Evolutionary conservation across 2,888 invertebrate genomes (phyloP).

Genomic region (Gibbula magus): DNA sequence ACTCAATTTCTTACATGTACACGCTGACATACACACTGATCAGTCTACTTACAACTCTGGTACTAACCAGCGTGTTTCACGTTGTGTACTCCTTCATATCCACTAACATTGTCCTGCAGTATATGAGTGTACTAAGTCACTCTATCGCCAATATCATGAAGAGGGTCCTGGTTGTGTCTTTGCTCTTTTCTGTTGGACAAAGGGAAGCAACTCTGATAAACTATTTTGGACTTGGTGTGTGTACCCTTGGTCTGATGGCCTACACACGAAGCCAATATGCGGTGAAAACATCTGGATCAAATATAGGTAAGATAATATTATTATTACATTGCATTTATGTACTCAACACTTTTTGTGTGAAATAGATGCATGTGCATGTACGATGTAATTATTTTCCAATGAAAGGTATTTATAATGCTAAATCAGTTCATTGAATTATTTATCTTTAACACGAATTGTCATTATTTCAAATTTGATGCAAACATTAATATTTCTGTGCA

Average conservation of each 20-base stretch:
- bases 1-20: background rate
- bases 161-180: constrained; percentile 39
- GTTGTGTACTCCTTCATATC: constrained; percentile 41
- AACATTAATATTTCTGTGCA: too few relatives aligned
- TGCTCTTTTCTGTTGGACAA: constrained; percentile 34
- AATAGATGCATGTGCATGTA: too few relatives aligned
- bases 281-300: background rate
- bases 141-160: constrained; percentile 43
- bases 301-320: background rate
- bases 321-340: background rate
- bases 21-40: background rate
- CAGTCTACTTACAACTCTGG: background rate
- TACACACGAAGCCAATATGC: constrained; percentile 25
- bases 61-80: constrained; percentile 34
- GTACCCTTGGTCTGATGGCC: constrained; percentile 30
- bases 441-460: too few relatives aligned
- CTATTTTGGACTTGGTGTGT: constrained; percentile 31
- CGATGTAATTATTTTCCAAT: too few relatives aligned
- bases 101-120: constrained; percentile 31
- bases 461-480: too few relatives aligned
- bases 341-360: too few relatives aligned
- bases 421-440: too few relatives aligned
- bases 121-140: constrained; percentile 43
- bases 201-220: constrained; percentile 30
- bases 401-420: too few relatives aligned